Evolutionary conservation across 2,797 vertebrate species (phyloP).

Genomic region (Echeneis naucrates): DNA sequence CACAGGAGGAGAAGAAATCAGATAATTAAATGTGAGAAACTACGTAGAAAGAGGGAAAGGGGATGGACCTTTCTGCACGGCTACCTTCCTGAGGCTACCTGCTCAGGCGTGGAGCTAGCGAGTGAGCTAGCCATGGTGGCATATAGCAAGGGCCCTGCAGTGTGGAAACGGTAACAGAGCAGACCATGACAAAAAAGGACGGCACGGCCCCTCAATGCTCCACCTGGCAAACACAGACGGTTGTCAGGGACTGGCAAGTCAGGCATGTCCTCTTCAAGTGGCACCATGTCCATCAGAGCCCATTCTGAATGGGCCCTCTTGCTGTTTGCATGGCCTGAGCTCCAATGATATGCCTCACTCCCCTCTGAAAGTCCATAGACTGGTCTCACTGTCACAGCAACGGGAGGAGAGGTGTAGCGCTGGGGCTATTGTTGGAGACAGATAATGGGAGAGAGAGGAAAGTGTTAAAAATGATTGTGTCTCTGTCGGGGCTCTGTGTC

Average conservation of each 20-base stretch:
- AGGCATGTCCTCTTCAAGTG: constrained; percentile 92
- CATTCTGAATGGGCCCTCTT: constrained; percentile 80
- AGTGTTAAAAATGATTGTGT: constrained; percentile 86
- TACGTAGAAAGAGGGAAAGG: constrained; percentile 81
- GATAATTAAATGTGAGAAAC: constrained; percentile 98
- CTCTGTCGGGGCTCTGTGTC: constrained; percentile 86
- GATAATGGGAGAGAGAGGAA: constrained; percentile 78
- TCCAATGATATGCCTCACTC: constrained; percentile 89
- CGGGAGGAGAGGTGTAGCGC: constrained; percentile 78
- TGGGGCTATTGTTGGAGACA: constrained; percentile 76
- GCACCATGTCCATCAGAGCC: constrained; percentile 87
- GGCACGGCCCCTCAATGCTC: constrained; percentile 88
- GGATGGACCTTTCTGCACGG: constrained; percentile 90
- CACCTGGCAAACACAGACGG: constrained; percentile 90
- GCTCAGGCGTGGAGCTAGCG: constrained; percentile 83
- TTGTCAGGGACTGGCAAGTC: constrained; percentile 93
- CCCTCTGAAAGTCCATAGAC: constrained; percentile 85
- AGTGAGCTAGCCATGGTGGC: constrained; percentile 74
- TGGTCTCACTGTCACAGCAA: constrained; percentile 77
- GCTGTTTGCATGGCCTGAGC: constrained; percentile 85
- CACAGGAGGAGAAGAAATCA: constrained; percentile 89
- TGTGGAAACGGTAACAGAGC: constrained; percentile 81
- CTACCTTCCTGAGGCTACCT: constrained; percentile 88
- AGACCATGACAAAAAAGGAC: constrained; percentile 87
- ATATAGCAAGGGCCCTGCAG: constrained; percentile 77